phyloP scores from a whole-genome alignment of 1,140 invertebrate genomes.

The Aphis craccivora region DNA sequence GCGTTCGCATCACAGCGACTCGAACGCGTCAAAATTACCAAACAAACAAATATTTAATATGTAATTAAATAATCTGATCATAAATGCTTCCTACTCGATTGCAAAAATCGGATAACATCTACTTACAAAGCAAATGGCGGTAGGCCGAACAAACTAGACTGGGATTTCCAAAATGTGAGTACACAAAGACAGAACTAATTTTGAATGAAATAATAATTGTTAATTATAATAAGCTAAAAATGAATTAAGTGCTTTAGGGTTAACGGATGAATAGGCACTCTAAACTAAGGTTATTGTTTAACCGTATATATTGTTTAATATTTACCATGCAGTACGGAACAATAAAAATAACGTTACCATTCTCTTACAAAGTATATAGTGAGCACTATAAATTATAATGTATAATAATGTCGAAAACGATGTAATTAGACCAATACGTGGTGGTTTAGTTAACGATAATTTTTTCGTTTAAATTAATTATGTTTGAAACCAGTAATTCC shows the following conservation, averaged over 20 bases:
- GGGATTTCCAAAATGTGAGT: slow-evolving; percentile 44
- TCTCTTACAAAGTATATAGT: neutral
- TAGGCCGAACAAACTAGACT: neutral
- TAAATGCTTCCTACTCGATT: neutral
- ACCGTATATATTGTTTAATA: too few relatives aligned
- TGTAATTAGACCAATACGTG: neutral
- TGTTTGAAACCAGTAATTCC: neutral
- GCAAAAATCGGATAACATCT: neutral
- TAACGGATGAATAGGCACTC: too few relatives aligned
- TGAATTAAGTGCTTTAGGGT: too few relatives aligned
- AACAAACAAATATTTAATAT: neutral
- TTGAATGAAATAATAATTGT: neutral
- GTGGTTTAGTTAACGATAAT: neutral
- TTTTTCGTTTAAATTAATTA: neutral
- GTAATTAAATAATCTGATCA: neutral
- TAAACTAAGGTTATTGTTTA: too few relatives aligned
- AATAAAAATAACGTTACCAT: too few relatives aligned
- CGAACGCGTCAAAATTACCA: neutral
- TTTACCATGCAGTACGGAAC: too few relatives aligned
- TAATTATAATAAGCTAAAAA: too few relatives aligned
- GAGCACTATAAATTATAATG: neutral
- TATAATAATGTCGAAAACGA: neutral
- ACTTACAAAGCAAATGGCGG: neutral
- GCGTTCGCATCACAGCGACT: neutral
- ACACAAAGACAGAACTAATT: neutral